Conservation (phyloP, 2,888 invertebrate species). For the Byasa hedistus region DNA sequence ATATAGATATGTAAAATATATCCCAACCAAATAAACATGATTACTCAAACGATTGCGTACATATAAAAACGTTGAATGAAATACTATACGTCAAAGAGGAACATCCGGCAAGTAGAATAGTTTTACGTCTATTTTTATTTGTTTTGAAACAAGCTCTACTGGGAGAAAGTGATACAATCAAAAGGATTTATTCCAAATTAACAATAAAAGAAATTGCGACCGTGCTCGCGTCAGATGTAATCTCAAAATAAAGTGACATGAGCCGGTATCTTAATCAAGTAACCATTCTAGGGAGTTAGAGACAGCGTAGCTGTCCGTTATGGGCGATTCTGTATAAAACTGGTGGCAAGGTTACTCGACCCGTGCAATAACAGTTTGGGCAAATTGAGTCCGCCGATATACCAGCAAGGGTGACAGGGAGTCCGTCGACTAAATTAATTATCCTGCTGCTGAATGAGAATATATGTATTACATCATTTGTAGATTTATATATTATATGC, state of each 20-base stretch:
- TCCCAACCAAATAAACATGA: too few species aligned
- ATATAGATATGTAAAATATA: too few species aligned
- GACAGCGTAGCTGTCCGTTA: conserved; percentile 64
- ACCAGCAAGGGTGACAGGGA: conserved; percentile 50
- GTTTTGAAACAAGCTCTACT: conserved; percentile 16
- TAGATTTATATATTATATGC: neutral
- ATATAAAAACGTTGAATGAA: conserved; percentile 6
- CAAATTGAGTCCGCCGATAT: conserved; percentile 73
- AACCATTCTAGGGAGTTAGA: conserved; percentile 70
- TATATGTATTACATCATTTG: conserved; percentile 1
- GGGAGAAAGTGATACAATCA: conserved; percentile 36
- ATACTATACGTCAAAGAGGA: conserved; percentile 11
- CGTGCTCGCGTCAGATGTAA: conserved; percentile 61
- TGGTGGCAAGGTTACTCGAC: conserved; percentile 54
- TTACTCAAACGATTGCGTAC: too few species aligned
- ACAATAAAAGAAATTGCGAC: conserved; percentile 67
- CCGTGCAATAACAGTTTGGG: conserved; percentile 73
- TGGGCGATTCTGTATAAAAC: conserved; percentile 68
- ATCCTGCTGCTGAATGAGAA: conserved; percentile 18
- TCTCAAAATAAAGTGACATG: conserved; percentile 74
- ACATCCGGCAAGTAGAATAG: conserved; percentile 10
- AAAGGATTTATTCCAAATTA: conserved; percentile 50
- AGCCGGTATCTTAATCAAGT: conserved; percentile 74
- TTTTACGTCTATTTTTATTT: conserved; percentile 26
- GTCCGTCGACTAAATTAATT: conserved; percentile 40